Conservation (phyloP, 2,888 invertebrate species). For the Stenolophus ochropezus region DNA sequence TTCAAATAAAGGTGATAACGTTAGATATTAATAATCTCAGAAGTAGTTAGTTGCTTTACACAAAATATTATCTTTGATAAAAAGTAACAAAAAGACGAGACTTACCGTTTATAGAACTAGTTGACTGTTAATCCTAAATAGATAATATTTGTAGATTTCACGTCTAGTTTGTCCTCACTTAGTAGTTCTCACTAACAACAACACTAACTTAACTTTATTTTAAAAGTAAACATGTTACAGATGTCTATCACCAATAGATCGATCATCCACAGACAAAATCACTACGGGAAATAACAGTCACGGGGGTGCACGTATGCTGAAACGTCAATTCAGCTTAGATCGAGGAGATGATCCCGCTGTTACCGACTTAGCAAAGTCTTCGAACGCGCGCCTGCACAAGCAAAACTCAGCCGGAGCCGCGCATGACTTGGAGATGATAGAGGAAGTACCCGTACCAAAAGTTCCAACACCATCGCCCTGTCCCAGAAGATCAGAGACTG, state of each 20-base stretch:
- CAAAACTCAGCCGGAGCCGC: conserved; percentile 83
- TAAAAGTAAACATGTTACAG: conserved; percentile 43
- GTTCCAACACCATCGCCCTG: conserved; percentile 72
- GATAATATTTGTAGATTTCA: not conserved
- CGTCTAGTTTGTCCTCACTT: not conserved
- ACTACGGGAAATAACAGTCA: conserved; percentile 59
- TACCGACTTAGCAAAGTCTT: conserved; percentile 69
- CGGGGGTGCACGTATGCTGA: conserved; percentile 73
- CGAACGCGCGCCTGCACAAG: conserved; percentile 75
- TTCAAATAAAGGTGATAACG: too few species aligned
- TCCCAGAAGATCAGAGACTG: conserved; percentile 65
- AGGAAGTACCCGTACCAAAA: conserved; percentile 75
- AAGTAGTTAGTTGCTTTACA: too few species aligned
- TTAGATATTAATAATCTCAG: too few species aligned
- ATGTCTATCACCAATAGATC: conserved; percentile 56
- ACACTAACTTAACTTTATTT: conserved; percentile 6
- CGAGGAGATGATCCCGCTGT: conserved; percentile 76
- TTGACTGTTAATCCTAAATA: too few species aligned
- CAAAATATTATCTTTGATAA: too few species aligned
- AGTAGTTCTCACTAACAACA: not conserved
- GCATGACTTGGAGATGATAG: conserved; percentile 81
- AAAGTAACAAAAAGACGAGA: too few species aligned
- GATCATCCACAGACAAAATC: conserved; percentile 42
- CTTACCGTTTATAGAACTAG: not conserved
- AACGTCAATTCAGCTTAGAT: conserved; percentile 83